phyloP scores from a whole-genome alignment of 2,113 vertebrate genomes.

The Pomatostomus ruficeps region DNA sequence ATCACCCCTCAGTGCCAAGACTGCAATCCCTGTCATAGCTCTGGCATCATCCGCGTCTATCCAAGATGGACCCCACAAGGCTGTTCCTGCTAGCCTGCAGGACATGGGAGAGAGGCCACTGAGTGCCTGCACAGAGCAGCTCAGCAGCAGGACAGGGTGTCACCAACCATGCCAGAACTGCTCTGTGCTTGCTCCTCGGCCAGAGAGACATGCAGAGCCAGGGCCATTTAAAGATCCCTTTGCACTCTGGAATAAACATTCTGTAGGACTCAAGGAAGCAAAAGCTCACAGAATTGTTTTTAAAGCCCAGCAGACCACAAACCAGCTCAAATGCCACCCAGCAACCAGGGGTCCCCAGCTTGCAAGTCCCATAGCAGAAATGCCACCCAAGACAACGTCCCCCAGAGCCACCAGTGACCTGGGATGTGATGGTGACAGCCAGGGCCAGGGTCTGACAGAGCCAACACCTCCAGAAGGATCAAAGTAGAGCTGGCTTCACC shows the following conservation, averaged over 20 bases:
- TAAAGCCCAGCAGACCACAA: not conserved
- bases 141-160: not conserved
- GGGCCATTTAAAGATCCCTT: not conserved
- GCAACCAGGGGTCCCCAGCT: not conserved
- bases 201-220: not conserved
- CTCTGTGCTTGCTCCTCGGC: not conserved
- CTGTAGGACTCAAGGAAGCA: not conserved
- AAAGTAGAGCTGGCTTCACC: not conserved
- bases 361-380: not conserved
- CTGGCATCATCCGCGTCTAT: conserved; percentile 75
- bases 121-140: not conserved
- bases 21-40: conserved; percentile 80
- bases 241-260: not conserved
- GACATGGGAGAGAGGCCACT: not conserved
- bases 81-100: conserved; percentile 60
- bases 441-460: not conserved
- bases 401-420: rapidly evolving
- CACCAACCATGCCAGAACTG: not conserved
- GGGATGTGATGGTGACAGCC: not conserved
- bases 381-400: not conserved
- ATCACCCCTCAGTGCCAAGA: conserved; percentile 73
- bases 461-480: not conserved
- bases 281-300: not conserved
- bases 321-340: not conserved
- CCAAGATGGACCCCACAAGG: conserved; percentile 67